Conservation (phyloP, 2,888 invertebrate genomes). For the Caenorhabditis sp. region DNA sequence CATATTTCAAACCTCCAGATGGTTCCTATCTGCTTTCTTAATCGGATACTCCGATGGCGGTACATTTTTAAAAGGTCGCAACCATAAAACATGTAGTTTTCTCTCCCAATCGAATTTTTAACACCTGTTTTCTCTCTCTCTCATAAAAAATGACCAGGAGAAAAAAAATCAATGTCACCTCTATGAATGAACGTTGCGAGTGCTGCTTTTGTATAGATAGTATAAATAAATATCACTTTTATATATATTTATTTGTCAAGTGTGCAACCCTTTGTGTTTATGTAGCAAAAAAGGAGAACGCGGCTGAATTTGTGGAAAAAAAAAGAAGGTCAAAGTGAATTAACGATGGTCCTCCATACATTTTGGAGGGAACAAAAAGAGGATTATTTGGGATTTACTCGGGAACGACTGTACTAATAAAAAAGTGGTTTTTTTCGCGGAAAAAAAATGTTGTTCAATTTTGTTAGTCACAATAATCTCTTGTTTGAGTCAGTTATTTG, state of each 20-base stretch:
- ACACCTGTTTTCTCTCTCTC: not conserved
- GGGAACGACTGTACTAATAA: too few relatives aligned
- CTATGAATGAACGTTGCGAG: not conserved
- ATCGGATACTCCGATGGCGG: not conserved
- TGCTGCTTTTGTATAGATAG: not conserved
- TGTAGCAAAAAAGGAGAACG: not conserved
- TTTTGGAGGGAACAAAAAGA: too few relatives aligned
- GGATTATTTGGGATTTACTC: too few relatives aligned
- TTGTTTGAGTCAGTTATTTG: too few relatives aligned
- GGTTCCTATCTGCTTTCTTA: not conserved
- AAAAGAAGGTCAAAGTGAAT: not conserved
- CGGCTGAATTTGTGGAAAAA: not conserved
- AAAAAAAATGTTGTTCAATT: too few relatives aligned
- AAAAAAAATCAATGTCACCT: not conserved
- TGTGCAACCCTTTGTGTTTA: not conserved
- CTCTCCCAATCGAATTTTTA: not conserved
- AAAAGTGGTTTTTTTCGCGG: too few relatives aligned
- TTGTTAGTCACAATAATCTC: too few relatives aligned
- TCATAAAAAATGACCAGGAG: not conserved
- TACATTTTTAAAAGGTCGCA: not conserved
- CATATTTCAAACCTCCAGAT: too few relatives aligned
- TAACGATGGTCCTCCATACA: not conserved
- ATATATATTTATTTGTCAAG: not conserved
- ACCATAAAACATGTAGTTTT: not conserved
- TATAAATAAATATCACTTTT: not conserved